These are phyloP conservation scores for Nylanderia fulva DNA, from an alignment of 1,140 invertebrate species.

Conservation along the genomic window DNA sequence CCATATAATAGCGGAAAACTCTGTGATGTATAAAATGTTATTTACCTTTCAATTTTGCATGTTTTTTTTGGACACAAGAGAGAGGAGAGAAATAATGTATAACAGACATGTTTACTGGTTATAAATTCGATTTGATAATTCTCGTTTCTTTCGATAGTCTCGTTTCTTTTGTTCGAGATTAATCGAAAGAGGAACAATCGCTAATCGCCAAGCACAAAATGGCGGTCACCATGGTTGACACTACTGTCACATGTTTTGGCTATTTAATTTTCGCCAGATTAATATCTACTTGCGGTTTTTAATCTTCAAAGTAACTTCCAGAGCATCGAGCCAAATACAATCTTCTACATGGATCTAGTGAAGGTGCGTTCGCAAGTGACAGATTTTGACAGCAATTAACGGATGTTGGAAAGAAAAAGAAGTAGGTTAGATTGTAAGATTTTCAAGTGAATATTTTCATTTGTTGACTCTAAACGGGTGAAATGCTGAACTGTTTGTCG, in stretches of 20 bases:
- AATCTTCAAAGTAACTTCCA: background rate
- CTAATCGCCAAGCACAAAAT: background rate
- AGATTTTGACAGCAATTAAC: background rate
- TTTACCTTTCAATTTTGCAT: no score
- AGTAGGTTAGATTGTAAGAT: constrained; percentile 9
- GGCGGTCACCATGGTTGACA: constrained; percentile 1
- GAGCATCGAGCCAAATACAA: background rate
- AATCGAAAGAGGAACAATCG: no score
- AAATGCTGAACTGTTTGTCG: background rate
- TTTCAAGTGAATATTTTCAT: background rate
- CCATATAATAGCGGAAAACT: no score
- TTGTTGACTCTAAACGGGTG: background rate
- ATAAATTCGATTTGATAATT: no score
- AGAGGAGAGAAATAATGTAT: no score
- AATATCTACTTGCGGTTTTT: background rate
- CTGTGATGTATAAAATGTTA: no score
- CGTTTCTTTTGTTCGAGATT: no score
- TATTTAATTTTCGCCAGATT: background rate
- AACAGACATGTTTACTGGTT: no score
- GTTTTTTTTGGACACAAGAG: no score
- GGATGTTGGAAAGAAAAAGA: background rate
- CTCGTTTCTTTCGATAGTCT: no score
- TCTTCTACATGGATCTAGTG: background rate
- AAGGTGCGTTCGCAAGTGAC: background rate
- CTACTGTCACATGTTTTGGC: constrained; percentile 1